Conservation (phyloP, 2,888 invertebrate genomes). For the Acheta domesticus region DNA sequence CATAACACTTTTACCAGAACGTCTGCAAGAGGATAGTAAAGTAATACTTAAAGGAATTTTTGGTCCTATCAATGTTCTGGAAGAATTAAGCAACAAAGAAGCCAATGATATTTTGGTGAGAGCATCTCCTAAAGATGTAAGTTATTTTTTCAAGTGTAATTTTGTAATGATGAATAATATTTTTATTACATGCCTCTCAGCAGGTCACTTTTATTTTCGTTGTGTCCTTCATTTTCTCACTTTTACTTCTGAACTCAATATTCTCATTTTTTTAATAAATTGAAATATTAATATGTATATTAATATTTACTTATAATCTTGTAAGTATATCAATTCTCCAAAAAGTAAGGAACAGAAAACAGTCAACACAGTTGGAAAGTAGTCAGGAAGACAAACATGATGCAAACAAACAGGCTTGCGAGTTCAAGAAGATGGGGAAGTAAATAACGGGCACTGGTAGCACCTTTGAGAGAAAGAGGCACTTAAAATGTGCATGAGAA, state of each 20-base stretch:
- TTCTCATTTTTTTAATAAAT: not conserved
- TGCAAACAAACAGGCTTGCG: too few relatives aligned
- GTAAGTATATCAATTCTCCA: too few relatives aligned
- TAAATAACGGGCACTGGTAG: too few relatives aligned
- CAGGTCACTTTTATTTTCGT: too few relatives aligned
- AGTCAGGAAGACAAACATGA: too few relatives aligned
- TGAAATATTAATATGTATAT: not conserved
- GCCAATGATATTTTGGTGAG: slow-evolving; percentile 78
- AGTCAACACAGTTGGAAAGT: too few relatives aligned
- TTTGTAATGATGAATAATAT: not conserved
- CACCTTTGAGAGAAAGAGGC: too few relatives aligned
- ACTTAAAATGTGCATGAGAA: too few relatives aligned
- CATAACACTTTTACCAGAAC: slow-evolving; percentile 72
- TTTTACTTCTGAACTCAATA: not conserved
- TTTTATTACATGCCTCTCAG: not conserved
- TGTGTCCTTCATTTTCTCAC: not conserved
- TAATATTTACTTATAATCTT: not conserved
- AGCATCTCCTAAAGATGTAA: slow-evolving; percentile 63
- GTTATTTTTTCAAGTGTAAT: slow-evolving; percentile 27
- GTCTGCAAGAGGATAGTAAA: slow-evolving; percentile 64
- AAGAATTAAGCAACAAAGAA: slow-evolving; percentile 69
- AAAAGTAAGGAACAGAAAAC: too few relatives aligned
- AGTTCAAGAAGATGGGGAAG: too few relatives aligned
- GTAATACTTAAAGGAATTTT: slow-evolving; percentile 63
- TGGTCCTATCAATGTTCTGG: slow-evolving; percentile 53